Percentiles rank a stretch among this genome's conserved stretches.
These are phyloP conservation scores for Balaenoptera acutorostrata DNA, from an alignment of 2,113 vertebrate genomes.

Conservation along the genomic window DNA sequence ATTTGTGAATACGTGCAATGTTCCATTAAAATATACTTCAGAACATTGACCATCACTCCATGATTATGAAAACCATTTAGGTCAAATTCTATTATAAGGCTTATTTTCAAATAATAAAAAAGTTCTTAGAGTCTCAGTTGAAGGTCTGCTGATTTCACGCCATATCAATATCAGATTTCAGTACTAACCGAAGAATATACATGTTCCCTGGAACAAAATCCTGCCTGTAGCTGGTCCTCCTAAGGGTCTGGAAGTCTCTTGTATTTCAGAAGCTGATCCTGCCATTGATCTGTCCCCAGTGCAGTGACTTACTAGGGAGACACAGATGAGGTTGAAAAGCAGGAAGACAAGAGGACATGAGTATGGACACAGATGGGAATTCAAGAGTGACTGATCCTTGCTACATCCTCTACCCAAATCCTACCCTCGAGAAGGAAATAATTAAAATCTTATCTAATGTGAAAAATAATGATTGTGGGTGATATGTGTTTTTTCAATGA, in stretches of 20 bases:
- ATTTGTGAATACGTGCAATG: not conserved
- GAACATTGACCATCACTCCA: not conserved
- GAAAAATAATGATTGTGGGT: not conserved
- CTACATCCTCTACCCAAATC: not conserved
- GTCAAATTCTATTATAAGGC: not conserved
- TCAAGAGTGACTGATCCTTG: not conserved
- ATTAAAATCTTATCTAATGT: constrained; percentile 6
- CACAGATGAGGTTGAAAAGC: not conserved
- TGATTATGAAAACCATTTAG: not conserved
- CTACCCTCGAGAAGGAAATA: not conserved
- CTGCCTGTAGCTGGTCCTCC: not conserved
- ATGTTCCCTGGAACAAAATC: constrained; percentile 6
- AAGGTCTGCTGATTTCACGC: constrained; percentile 33
- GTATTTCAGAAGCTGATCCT: constrained; percentile 54
- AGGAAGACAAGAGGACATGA: not conserved
- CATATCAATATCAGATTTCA: not conserved
- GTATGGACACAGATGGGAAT: not conserved
- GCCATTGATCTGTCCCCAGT: constrained; percentile 42
- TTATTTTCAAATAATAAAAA: constrained; percentile 14
- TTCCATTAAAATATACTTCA: not conserved
- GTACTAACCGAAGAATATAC: constrained; percentile 15
- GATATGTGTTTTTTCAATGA: not conserved
- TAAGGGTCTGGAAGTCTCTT: constrained; percentile 22
- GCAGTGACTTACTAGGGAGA: constrained; percentile 52
- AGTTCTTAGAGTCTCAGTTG: not conserved